Evolutionary conservation across 2,797 vertebrate genomes (phyloP).

Genomic region (Dryobates pubescens): DNA sequence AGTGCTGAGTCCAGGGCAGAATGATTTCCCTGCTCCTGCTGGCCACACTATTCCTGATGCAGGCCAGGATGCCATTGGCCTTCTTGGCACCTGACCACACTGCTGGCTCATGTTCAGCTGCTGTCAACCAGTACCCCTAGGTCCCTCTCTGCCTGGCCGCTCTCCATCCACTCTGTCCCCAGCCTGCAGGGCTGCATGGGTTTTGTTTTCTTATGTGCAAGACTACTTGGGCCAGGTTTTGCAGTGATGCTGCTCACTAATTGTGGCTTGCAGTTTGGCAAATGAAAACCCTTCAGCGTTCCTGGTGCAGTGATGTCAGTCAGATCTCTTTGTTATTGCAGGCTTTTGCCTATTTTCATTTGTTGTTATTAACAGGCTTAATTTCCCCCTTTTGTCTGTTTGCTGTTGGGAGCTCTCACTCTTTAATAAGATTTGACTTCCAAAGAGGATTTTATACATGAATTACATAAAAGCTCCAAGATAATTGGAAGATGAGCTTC

Average conservation of each 20-base stretch:
- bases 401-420: conserved; percentile 1
- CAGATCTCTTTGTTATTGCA: background rate
- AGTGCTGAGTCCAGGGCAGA: too few relatives aligned
- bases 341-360: conserved; percentile 5
- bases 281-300: background rate
- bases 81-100: too few relatives aligned
- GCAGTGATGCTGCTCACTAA: background rate
- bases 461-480: conserved; percentile 32
- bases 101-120: too few relatives aligned
- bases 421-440: conserved; percentile 47
- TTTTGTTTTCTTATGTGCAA: background rate
- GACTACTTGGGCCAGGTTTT: background rate
- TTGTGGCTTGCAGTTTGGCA: background rate
- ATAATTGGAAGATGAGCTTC: conserved; percentile 17
- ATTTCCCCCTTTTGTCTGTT: conserved; percentile 16
- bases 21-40: too few relatives aligned
- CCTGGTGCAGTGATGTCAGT: background rate
- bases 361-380: conserved; percentile 14
- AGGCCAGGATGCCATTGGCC: too few relatives aligned
- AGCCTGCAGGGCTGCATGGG: too few relatives aligned
- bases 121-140: too few relatives aligned
- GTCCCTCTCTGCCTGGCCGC: too few relatives aligned
- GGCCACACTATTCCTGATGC: too few relatives aligned
- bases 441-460: conserved; percentile 23
- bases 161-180: too few relatives aligned